Evolutionary conservation across 2,113 vertebrate species (phyloP), one percentile per base, ranked within the genome.

Genomic region (Scortum barcoo): DNA sequence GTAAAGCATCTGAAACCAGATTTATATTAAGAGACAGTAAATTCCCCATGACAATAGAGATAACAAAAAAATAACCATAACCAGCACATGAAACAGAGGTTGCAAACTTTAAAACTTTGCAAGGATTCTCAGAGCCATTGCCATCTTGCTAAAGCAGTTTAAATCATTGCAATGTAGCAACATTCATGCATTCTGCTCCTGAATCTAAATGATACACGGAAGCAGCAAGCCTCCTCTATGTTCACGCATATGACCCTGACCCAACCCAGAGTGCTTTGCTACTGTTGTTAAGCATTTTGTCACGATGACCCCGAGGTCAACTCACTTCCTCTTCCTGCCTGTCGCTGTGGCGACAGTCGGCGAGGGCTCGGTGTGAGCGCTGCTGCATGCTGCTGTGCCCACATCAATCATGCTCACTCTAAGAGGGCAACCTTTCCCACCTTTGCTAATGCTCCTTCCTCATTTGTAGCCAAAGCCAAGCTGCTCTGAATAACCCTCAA

Each of bases 201-300:
- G 44, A 71, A 84, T 80, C 82, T 53, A 68, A 85, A 86, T 53
- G 53, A 78, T 63, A 57, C 68, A 57, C 10, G 30, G 57, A 42
- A 79, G 36, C 57, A 74, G 73, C 33, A 50, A 66, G 42, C 46
- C 48, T 58, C 54, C 61, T 74, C 53, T 66, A 70, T 86, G 76
- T 89, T 69, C 75, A 85, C 54, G n/a, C 72, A 68, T 50, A 72
- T 14, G 81, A 92, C 91, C 91, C 88, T 90, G 92, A 92, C 90
- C 92, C 51, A 56, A 87, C 89, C 85, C 84, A 79, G 58, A 87
- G 82, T 84, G 84, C 82, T 84, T 84, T 78, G 85, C 84, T 73
- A 72, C 87, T 72, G 89, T 91, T 91, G 90, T 92, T 90, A 86
- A 92, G 85, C 90, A 90, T 92, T 93, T 93, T 92, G 92, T 93